Evolutionary conservation across 1,140 invertebrate species (phyloP), one percentile per base, ranked within the genome.

Genomic region (Drosophila nigrodunni): DNA sequence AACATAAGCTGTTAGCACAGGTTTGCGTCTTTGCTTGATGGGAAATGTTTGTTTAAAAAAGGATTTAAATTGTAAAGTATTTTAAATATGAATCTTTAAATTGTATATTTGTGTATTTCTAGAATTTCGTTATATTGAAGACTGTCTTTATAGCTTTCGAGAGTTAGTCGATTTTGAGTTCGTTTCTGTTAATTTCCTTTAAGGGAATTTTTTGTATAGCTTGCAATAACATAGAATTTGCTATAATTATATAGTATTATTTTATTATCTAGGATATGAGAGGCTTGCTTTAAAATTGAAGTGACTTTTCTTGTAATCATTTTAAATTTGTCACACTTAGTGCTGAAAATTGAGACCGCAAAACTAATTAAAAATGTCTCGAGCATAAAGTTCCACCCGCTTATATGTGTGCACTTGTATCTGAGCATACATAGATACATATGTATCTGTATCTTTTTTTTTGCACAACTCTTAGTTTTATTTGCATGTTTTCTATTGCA

Each of bases 331-430:
- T 15, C 37, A n/a, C 18, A 46, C 25, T 13, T 30, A 44, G 44
- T 44, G 7, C 13, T n/a, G 25, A 13, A 18, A 13, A 13, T 7
- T 52, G n/a, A 50, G 86, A 74, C 82, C 79, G 25, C 77, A 87
- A 87, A 87, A 87, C 73, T 87, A 87, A 87, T 87, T 87, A 87
- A 77, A 87, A 88, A 74, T 62, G 67, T 76, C 75, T 81, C 52
- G 15, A 47, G 66, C 70, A 78, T 58, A 55, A 60, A 77, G 21
- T 41, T 68, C 69, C 59, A 25, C 39, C 47, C 35, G 6, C 15
- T 15, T 15, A 5, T 11, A 41, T 6, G n/a, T 34, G 37, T 41
- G 35, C 39, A 4, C 25, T 13, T 47, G 30, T 10, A 44, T 43
- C n/a, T 11, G 7, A 8, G 10, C 10, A n/a, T 34, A 21, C 44